These are phyloP conservation scores for Barbus barbus DNA, from an alignment of 2,113 vertebrate genomes.

Conservation along the genomic window DNA sequence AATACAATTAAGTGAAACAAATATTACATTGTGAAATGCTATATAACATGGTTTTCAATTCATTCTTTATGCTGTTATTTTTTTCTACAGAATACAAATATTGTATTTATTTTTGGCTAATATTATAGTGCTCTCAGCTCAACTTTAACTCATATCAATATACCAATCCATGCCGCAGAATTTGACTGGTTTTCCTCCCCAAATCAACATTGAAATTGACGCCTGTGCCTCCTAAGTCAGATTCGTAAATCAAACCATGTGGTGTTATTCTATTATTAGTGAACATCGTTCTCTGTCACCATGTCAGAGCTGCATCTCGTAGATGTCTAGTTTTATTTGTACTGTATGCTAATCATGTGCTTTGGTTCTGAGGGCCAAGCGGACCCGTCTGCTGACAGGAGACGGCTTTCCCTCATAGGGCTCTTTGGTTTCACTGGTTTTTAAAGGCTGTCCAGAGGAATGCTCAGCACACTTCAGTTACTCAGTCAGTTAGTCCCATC, in stretches of 20 bases:
- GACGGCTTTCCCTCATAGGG: constrained; percentile 16
- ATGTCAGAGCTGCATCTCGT: background rate
- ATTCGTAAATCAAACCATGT: constrained; percentile 1
- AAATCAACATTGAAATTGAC: background rate
- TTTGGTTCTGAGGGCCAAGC: constrained; percentile 35
- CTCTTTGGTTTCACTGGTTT: constrained; percentile 57
- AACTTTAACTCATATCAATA: background rate
- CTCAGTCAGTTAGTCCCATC: background rate
- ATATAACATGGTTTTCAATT: too few relatives aligned
- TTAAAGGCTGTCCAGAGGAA: constrained; percentile 46
- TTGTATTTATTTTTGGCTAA: background rate
- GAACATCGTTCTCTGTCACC: background rate
- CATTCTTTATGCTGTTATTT: background rate
- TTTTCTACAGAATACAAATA: background rate
- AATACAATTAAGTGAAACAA: too few relatives aligned
- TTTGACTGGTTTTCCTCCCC: background rate
- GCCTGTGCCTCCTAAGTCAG: background rate
- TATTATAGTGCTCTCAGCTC: background rate
- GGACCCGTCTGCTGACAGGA: constrained; percentile 55
- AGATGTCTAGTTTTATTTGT: background rate
- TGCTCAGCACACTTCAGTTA: constrained; percentile 13
- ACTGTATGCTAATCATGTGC: constrained; percentile 14
- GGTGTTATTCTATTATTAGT: constrained; percentile 21
- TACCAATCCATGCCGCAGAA: background rate
- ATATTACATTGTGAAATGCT: too few relatives aligned